Conservation (phyloP, 2,113 vertebrate species). For the Clarias macrocephalus region DNA sequence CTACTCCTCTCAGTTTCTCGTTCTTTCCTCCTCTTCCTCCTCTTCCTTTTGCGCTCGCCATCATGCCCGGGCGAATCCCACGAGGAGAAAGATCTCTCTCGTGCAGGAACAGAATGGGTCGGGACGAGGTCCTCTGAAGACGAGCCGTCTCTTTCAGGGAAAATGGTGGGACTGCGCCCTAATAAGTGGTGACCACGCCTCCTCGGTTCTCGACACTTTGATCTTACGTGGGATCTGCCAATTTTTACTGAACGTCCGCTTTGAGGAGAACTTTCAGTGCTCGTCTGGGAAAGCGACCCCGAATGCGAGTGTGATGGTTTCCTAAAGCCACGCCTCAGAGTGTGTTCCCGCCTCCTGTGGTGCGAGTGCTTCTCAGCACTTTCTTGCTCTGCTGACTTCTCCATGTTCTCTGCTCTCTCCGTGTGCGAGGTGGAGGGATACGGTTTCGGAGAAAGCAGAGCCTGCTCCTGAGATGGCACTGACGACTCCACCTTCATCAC, state of each 20-base stretch:
- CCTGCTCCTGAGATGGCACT: conserved; percentile 35
- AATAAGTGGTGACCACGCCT: background rate
- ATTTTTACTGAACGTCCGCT: background rate
- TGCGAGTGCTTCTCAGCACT: background rate
- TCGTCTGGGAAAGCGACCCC: background rate
- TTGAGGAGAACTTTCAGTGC: conserved; percentile 20
- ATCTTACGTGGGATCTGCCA: background rate
- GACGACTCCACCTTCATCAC: conserved; percentile 54
- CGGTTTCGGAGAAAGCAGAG: conserved; percentile 5
- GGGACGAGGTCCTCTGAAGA: conserved; percentile 65
- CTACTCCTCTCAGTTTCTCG: conserved; percentile 14
- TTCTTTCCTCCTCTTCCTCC: background rate
- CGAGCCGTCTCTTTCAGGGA: background rate
- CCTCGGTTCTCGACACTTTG: conserved; percentile 33
- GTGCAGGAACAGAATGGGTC: conserved; percentile 77
- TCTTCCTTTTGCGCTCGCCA: background rate
- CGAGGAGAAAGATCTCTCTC: conserved; percentile 63
- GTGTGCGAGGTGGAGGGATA: conserved; percentile 20
- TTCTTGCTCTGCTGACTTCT: background rate
- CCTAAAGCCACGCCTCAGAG: background rate
- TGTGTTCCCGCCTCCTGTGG: background rate
- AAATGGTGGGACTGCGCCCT: background rate
- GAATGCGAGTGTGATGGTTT: background rate
- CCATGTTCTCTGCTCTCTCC: background rate
- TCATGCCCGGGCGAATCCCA: conserved; percentile 45